A percentile compares a stretch with the other conserved stretches of the same genome.
phyloP scores from a whole-genome alignment of 2,888 invertebrate species.

The Parochlus steinenii region DNA sequence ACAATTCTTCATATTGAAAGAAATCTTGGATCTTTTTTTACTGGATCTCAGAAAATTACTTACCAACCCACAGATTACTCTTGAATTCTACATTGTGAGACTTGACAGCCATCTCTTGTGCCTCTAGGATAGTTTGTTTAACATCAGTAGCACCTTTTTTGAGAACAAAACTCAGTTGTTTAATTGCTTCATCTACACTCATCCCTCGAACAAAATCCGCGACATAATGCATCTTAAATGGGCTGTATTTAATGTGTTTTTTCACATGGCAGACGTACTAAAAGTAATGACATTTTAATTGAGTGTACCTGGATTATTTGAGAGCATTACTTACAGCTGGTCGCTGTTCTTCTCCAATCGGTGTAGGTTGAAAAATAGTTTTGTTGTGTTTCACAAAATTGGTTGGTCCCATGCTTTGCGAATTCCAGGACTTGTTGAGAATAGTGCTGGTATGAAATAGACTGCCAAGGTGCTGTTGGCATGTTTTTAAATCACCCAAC shows the following conservation, averaged over 20 bases:
- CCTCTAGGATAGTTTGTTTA: slow-evolving; percentile 70
- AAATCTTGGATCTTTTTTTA: neutral
- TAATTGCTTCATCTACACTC: slow-evolving; percentile 85
- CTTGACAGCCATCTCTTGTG: slow-evolving; percentile 70
- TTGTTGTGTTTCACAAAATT: slow-evolving; percentile 53
- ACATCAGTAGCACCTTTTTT: slow-evolving; percentile 62
- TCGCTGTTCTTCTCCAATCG: slow-evolving; percentile 51
- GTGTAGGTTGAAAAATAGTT: slow-evolving; percentile 63
- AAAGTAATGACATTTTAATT: slow-evolving; percentile 21
- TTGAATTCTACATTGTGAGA: slow-evolving; percentile 87
- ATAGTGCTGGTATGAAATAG: too few relatives aligned
- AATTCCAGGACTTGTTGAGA: slow-evolving; percentile 21
- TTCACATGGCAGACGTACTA: slow-evolving; percentile 81
- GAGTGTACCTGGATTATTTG: neutral
- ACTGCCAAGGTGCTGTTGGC: too few relatives aligned
- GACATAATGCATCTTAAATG: slow-evolving; percentile 86
- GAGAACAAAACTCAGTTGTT: slow-evolving; percentile 67
- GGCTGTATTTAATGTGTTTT: slow-evolving; percentile 74
- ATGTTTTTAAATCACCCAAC: too few relatives aligned
- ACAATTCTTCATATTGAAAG: too few relatives aligned
- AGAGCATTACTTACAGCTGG: slow-evolving; percentile 54
- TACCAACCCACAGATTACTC: slow-evolving; percentile 90
- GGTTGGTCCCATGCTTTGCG: slow-evolving; percentile 29
- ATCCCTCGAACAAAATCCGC: slow-evolving; percentile 77
- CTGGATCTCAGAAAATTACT: slow-evolving; percentile 26